Percentiles rank a stretch among this genome's conserved stretches.
These are phyloP conservation scores for Strigamia transsilvanica DNA, from an alignment of 2,888 invertebrate genomes.

Conservation along the genomic window DNA sequence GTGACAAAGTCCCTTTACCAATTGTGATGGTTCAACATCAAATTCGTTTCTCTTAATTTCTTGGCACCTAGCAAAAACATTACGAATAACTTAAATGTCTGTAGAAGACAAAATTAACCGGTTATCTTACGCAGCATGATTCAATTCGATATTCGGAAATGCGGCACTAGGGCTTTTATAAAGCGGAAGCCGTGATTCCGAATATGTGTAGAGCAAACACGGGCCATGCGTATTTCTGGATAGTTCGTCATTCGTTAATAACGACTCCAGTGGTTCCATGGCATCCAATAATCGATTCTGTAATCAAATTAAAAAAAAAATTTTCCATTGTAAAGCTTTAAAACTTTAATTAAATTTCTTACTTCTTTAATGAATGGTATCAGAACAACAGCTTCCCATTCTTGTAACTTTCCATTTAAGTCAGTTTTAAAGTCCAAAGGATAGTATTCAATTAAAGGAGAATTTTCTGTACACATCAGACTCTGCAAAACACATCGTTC, in stretches of 20 bases:
- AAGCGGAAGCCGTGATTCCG: conserved; percentile 68
- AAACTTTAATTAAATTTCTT: conserved; percentile 43
- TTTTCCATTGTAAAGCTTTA: neutral
- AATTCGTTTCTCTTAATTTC: conserved; percentile 68
- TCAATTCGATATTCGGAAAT: conserved; percentile 61
- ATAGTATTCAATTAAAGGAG: conserved; percentile 89
- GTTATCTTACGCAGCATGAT: conserved; percentile 64
- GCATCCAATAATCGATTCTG: conserved; percentile 76
- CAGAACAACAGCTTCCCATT: conserved; percentile 95
- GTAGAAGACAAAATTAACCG: too few species aligned
- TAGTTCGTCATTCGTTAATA: conserved; percentile 75
- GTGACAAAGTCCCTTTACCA: conserved; percentile 77
- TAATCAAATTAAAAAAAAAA: conserved; percentile 56
- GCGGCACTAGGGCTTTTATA: conserved; percentile 61
- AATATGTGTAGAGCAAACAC: conserved; percentile 81
- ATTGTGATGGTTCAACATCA: conserved; percentile 69
- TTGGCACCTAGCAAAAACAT: conserved; percentile 38
- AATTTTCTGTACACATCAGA: conserved; percentile 79
- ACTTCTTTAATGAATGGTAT: conserved; percentile 92
- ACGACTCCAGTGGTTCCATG: conserved; percentile 74
- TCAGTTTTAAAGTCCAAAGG: conserved; percentile 91
- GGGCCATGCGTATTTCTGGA: conserved; percentile 85
- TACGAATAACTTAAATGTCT: neutral
- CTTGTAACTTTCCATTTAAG: conserved; percentile 93
- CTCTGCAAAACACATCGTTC: conserved; percentile 58